Percentiles rank a stretch among this genome's conserved stretches.
phyloP scores from a whole-genome alignment of 2,888 invertebrate species.

The Celastrina argiolus region DNA sequence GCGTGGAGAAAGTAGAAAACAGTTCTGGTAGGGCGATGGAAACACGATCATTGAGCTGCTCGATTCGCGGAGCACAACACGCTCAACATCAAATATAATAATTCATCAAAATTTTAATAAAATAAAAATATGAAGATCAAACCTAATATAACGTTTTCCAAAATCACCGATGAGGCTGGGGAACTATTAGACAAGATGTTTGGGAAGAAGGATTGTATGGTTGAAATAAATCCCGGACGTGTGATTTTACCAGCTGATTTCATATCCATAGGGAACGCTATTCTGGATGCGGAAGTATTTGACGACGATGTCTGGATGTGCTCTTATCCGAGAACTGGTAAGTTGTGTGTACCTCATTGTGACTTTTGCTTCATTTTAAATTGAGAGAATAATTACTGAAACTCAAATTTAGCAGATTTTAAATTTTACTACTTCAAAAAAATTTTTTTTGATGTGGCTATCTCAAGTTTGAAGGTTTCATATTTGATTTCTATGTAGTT shows the following conservation, averaged over 20 bases:
- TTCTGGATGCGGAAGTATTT: slow-evolving; percentile 83
- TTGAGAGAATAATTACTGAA: too few species aligned
- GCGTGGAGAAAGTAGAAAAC: slow-evolving; percentile 3
- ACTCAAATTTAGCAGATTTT: too few species aligned
- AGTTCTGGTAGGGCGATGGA: slow-evolving; percentile 1
- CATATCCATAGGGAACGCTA: slow-evolving; percentile 81
- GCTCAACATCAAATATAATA: not conserved
- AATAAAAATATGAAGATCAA: slow-evolving; percentile 56
- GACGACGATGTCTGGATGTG: slow-evolving; percentile 90
- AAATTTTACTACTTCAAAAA: too few species aligned
- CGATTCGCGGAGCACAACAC: not conserved
- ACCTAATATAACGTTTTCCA: slow-evolving; percentile 71
- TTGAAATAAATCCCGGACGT: slow-evolving; percentile 84
- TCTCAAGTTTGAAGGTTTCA: too few species aligned
- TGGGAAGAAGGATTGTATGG: slow-evolving; percentile 82
- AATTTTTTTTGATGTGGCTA: too few species aligned
- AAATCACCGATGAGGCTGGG: slow-evolving; percentile 78
- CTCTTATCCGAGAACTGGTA: slow-evolving; percentile 93
- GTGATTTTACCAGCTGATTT: slow-evolving; percentile 84
- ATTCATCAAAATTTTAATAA: not conserved
- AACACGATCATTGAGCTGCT: not conserved
- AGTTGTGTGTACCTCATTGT: slow-evolving; percentile 36
- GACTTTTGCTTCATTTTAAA: too few species aligned
- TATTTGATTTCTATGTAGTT: too few species aligned
- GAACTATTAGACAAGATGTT: slow-evolving; percentile 82